Evolutionary conservation across 2,888 invertebrate species (phyloP), one percentile per base, ranked within the genome.

Genomic region (Globia sparganii): DNA sequence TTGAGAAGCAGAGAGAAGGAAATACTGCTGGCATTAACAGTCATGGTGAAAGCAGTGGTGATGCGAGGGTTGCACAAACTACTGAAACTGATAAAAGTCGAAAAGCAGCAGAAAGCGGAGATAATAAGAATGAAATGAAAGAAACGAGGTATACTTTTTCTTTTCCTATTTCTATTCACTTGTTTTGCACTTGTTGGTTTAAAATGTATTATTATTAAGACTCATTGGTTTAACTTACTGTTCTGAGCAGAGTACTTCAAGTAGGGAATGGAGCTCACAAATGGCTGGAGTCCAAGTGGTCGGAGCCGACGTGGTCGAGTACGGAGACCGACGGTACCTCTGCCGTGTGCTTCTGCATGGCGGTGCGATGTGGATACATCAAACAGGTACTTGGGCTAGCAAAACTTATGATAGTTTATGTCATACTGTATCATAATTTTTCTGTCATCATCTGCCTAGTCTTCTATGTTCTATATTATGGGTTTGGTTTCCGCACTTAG

Each of bases 271-370:
- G 89, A 15, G 89, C 90, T 2, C 87, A 87, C 59, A 74, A 77
- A 34, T 95, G 95, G 93, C 58, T 95, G 65, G 93, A 94, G 83
- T 95, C 95, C 0, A 89, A 72, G 46, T 95, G 94, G 93, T 96
- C 96, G 0, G 92, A 91, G 18, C 92, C 92, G 77, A 91, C 92
- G 21, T 95, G 94, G 92, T 92, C 92, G 2, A 95, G 92, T 85
- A 96, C 96, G 0, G 93, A 93, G 72, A 88, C 94, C 0, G 94
- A 93, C 56, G 96, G 96, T 13, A 92, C 95, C 0, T 94, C 96
- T 0, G 92, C 93, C 1, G 88, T 91, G 28, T 95, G 96, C 86
- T 96, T 97, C 90, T 94, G 95, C 75, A 95, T 96, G 96, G 95
- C 96, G 0, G 95, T 96, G 43, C 91, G 93, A 2, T 95, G 95